phyloP scores from a whole-genome alignment of 2,113 vertebrate genomes.

The Zosterops borbonicus region DNA sequence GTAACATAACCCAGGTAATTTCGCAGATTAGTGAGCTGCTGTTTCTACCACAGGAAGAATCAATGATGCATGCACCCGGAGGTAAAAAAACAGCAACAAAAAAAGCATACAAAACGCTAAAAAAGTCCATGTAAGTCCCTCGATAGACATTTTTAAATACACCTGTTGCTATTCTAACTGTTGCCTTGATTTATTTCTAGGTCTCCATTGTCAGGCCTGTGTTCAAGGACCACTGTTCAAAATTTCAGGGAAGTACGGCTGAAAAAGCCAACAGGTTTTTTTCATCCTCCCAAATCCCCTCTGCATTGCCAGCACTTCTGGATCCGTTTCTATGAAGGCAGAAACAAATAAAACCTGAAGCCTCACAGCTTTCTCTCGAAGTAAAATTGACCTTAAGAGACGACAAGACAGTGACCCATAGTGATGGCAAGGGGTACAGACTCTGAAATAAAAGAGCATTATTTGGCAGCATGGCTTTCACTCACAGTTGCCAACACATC shows the following conservation, averaged over 20 bases:
- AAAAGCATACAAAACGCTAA: rapidly evolving
- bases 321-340: rapidly evolving
- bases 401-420: not conserved
- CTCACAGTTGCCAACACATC: not conserved
- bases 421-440: not conserved
- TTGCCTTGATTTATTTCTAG: not conserved
- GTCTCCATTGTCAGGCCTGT: not conserved
- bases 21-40: not conserved
- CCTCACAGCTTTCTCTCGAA: rapidly evolving
- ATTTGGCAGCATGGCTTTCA: not conserved
- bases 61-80: rapidly evolving
- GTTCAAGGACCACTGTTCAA: not conserved
- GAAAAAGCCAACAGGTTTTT: not conserved
- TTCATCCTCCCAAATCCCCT: not conserved
- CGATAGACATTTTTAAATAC: rapidly evolving
- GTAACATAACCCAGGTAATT: rapidly evolving
- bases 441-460: not conserved
- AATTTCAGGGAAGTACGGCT: not conserved
- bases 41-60: not conserved
- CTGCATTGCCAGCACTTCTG: not conserved
- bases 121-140: not conserved
- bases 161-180: not conserved
- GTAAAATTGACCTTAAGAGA: not conserved
- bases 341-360: not conserved
- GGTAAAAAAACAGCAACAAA: not conserved